A percentile compares a stretch with the other conserved stretches of the same genome.
Evolutionary conservation across 2,888 invertebrate species (phyloP).

Genomic region (Tenthredo mesomela): DNA sequence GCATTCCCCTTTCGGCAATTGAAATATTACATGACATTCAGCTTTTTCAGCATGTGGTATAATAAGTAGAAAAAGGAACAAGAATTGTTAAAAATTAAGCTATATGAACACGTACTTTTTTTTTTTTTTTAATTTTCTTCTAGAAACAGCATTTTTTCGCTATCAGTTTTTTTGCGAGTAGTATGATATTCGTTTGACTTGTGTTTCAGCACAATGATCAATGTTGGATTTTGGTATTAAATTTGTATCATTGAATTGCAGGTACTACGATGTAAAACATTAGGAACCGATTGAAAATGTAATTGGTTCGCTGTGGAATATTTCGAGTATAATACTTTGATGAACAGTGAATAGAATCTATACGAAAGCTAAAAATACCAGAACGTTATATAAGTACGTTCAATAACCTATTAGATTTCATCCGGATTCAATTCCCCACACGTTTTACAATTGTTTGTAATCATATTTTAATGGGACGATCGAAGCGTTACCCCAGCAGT

Average conservation of each 20-base stretch:
- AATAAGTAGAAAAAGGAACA: too few species aligned
- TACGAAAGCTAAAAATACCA: not conserved
- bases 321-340: not conserved
- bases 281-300: not conserved
- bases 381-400: not conserved
- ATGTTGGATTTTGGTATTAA: too few species aligned
- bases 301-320: not conserved
- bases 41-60: too few species aligned
- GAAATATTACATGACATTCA: too few species aligned
- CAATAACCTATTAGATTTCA: not conserved
- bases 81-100: too few species aligned
- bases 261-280: not conserved
- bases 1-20: too few species aligned
- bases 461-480: not conserved
- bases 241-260: not conserved
- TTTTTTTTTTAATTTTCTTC: too few species aligned
- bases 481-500: constrained; percentile 10
- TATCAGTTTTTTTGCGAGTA: not conserved
- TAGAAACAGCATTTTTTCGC: too few species aligned
- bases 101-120: too few species aligned
- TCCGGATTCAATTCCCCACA: not conserved
- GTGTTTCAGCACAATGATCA: not conserved
- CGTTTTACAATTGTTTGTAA: constrained; percentile 3
- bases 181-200: not conserved
- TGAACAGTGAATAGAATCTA: not conserved